Base-by-base conservation (phyloP, 2,888 invertebrate genomes). In the Lithophane semibrunnea region DNA sequence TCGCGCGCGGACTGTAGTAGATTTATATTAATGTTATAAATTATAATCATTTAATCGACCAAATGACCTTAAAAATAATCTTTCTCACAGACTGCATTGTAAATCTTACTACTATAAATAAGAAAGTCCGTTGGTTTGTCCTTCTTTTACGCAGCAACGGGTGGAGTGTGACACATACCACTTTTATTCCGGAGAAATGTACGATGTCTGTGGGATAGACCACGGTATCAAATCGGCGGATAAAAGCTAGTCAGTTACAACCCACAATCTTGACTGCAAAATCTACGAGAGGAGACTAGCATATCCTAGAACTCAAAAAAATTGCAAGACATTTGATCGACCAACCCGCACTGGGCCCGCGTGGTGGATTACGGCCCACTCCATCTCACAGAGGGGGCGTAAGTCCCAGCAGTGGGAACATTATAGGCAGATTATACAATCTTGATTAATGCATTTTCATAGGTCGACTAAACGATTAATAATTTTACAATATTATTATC, bases 21-120 rank as follows among this genome's bases (percentile, higher is more conserved):
- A 56, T 47, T 47, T 56, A 16, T 42, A 29, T 18, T 56, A 44
- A 37, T 60, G 18, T 16, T 12, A 29, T 3, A 44, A 37, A 37
- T 71, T 66, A 66, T 49, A n/a, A 82, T 70, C 70, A 21, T 44
- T 67, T 63, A 71, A 44, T 67, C 65, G 79, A 64, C 64, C n/a
- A 16, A 64, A 12, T 21, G 3, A 37, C 21, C 8, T 21, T 37
- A 37, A 3, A 52, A 52, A 52, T 21, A 52, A 52, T 21, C 18
- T 21, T 52, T 52, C 21, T 21, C 3, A 21, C 21, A 37, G 12
- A 21, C 21, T 63, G 18, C 29, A 8, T 63, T 63, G 37, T 7
- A 37, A 63, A 61, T 61, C 10, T 4, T 29, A 60, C 12, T 7
- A 60, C 18, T 18, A 16, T 49, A 49, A 49, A 49, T 49, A 16